Evolutionary conservation across 2,888 invertebrate genomes (phyloP).

Genomic region (Ectropis crepuscularia): DNA sequence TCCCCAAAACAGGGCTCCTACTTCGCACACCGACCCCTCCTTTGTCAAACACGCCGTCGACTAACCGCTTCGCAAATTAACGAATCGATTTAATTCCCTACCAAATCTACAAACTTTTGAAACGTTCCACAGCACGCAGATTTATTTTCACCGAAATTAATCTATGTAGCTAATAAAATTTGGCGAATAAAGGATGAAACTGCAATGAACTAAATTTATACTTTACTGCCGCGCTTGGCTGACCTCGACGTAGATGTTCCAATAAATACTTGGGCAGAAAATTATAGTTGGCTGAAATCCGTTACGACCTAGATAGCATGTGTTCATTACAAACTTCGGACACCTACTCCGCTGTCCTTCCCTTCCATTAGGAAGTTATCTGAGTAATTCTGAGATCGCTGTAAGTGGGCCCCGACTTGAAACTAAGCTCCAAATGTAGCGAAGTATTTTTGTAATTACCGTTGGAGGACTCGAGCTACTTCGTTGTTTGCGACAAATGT

Average conservation of each 20-base stretch:
- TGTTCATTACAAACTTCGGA: conserved; percentile 50
- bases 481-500: conserved; percentile 27
- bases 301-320: conserved; percentile 44
- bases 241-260: conserved; percentile 43
- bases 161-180: conserved; percentile 31
- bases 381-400: conserved; percentile 43
- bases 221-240: conserved; percentile 52
- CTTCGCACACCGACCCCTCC: conserved; percentile 40
- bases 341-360: conserved; percentile 39
- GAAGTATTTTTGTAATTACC: conserved; percentile 39
- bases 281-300: conserved; percentile 41
- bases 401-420: conserved; percentile 40
- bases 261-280: conserved; percentile 48
- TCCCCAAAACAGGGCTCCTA: conserved; percentile 37
- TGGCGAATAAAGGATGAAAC: conserved; percentile 51
- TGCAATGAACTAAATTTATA: conserved; percentile 52
- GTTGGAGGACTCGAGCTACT: conserved; percentile 17
- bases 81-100: conserved; percentile 19
- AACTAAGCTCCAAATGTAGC: conserved; percentile 35
- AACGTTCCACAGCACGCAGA: conserved; percentile 12
- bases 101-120: conserved; percentile 16
- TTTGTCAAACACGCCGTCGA: conserved; percentile 42
- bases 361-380: conserved; percentile 48
- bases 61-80: conserved; percentile 39
- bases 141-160: conserved; percentile 21